A percentile compares a stretch with the other conserved stretches of the same genome.
Conservation (phyloP, 2,888 invertebrate genomes). For the Eupsilia transversa region DNA sequence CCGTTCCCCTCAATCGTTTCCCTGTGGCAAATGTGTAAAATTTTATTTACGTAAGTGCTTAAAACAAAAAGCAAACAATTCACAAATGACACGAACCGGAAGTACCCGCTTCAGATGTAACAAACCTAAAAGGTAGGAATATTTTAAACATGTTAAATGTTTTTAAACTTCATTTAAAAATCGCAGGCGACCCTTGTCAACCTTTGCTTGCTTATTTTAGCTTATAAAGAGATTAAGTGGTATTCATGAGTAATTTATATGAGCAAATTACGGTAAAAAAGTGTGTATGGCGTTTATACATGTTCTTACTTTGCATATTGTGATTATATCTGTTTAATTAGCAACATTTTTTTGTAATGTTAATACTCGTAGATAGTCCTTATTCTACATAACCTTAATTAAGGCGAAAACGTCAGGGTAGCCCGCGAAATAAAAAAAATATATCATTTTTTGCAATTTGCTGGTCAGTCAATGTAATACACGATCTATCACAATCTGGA, state of each 20-base stretch:
- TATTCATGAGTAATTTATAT: slow-evolving; percentile 75
- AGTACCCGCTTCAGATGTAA: slow-evolving; percentile 46
- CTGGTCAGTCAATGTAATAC: no score
- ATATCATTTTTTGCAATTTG: no score
- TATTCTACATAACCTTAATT: background rate
- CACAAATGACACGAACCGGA: slow-evolving; percentile 39
- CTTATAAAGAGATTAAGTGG: slow-evolving; percentile 78
- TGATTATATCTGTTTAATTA: slow-evolving; percentile 44
- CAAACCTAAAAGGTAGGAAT: slow-evolving; percentile 63
- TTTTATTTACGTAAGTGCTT: background rate
- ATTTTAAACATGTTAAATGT: slow-evolving; percentile 74
- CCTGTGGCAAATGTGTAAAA: background rate
- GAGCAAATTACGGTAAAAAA: slow-evolving; percentile 63
- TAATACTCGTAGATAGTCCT: background rate
- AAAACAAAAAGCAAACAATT: slow-evolving; percentile 43
- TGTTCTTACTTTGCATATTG: slow-evolving; percentile 47
- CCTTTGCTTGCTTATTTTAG: slow-evolving; percentile 75
- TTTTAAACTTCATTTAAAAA: slow-evolving; percentile 78
- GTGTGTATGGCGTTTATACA: slow-evolving; percentile 44
- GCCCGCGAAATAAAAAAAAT: no score
- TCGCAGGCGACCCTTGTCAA: slow-evolving; percentile 80
- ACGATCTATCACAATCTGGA: no score
- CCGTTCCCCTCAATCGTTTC: no score
- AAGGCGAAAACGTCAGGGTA: no score
- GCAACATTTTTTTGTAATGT: slow-evolving; percentile 40